These are phyloP conservation scores for Macaria notata DNA, from an alignment of 2,888 invertebrate genomes.

Conservation along the genomic window DNA sequence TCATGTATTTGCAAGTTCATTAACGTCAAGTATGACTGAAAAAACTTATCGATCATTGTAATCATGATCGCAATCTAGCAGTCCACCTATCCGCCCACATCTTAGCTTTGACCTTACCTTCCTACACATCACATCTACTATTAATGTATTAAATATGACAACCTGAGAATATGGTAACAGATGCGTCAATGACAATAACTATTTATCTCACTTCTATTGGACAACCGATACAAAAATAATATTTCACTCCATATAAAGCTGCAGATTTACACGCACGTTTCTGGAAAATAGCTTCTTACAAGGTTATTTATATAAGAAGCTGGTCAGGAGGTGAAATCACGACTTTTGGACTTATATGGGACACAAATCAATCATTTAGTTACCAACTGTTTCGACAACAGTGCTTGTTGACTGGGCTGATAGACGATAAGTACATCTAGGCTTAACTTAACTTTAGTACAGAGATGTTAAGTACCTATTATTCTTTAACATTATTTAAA, in stretches of 20 bases:
- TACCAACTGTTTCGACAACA: no score
- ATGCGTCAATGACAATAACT: neutral
- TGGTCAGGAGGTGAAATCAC: conserved; percentile 2
- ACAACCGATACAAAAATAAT: neutral
- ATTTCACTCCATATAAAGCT: conserved; percentile 3
- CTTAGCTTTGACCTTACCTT: conserved; percentile 9
- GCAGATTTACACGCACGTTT: conserved; percentile 2
- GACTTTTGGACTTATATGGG: conserved; percentile 2
- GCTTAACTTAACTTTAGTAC: no score
- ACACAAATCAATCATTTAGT: neutral
- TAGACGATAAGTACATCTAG: no score
- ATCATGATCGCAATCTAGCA: conserved; percentile 1
- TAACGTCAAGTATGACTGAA: neutral
- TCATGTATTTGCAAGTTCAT: no score
- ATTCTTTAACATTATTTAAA: no score
- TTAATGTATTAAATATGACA: neutral
- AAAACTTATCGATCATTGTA: neutral
- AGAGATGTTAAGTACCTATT: no score
- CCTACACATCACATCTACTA: conserved; percentile 9
- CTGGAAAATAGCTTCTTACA: neutral
- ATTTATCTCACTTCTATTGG: neutral
- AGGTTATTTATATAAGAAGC: conserved; percentile 2
- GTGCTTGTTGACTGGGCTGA: no score
- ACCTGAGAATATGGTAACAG: no score
- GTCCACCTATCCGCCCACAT: conserved; percentile 15